A percentile compares a stretch with the other conserved stretches of the same genome.
Evolutionary conservation across 2,888 invertebrate species (phyloP).

Genomic region (Melangyna quadrimaculata): DNA sequence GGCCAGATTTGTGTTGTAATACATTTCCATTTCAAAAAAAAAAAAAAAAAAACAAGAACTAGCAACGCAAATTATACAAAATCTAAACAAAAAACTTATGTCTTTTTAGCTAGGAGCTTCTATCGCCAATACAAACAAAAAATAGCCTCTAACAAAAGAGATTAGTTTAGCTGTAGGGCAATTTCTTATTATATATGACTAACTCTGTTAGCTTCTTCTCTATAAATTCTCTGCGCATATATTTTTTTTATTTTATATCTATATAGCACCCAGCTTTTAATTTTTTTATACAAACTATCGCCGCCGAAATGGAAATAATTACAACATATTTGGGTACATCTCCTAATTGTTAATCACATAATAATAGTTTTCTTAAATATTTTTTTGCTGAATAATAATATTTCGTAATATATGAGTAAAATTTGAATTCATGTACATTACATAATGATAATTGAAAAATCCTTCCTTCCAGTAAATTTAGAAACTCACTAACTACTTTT

Average conservation of each 20-base stretch:
- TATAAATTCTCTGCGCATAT: constrained; percentile 75
- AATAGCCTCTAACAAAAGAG: constrained; percentile 28
- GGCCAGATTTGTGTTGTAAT: constrained; percentile 81
- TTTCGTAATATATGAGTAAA: constrained; percentile 30
- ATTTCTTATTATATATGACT: not conserved
- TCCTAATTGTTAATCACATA: constrained; percentile 75
- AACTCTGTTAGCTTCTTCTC: constrained; percentile 70
- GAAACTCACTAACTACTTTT: constrained; percentile 1
- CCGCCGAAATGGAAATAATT: constrained; percentile 79
- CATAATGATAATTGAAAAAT: not conserved
- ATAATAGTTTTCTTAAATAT: constrained; percentile 17
- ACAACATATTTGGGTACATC: constrained; percentile 81
- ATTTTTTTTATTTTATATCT: constrained; percentile 27
- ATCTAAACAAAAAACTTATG: not conserved
- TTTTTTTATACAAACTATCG: constrained; percentile 53
- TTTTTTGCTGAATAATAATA: constrained; percentile 13
- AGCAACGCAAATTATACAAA: constrained; percentile 32
- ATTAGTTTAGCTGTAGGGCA: constrained; percentile 48
- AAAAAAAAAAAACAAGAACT: constrained; percentile 51
- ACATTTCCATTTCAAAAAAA: constrained; percentile 78
- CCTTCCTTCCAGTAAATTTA: not conserved
- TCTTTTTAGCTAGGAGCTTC: constrained; percentile 62
- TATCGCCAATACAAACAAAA: constrained; percentile 47
- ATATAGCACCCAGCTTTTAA: constrained; percentile 51
- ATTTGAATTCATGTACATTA: not conserved